phyloP scores from a whole-genome alignment of 2,797 vertebrate genomes.

The Manis crassicaudata region DNA sequence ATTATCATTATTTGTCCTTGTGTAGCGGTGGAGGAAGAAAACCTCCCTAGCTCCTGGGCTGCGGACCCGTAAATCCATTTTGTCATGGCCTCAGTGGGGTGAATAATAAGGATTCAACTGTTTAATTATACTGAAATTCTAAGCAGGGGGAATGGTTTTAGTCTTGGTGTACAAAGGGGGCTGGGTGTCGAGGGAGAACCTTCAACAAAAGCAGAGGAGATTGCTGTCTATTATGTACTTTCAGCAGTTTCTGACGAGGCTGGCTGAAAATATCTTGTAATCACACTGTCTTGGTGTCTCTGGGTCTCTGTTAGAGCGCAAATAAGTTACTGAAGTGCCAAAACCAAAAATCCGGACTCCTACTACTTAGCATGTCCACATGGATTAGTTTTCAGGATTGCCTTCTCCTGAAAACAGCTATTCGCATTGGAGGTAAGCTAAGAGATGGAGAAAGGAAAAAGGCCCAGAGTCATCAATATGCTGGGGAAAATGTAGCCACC shows the following conservation, averaged over 20 bases:
- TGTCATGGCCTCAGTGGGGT: neutral
- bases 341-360: neutral
- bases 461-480: neutral
- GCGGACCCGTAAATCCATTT: neutral
- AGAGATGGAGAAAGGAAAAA: neutral
- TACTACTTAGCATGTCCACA: neutral
- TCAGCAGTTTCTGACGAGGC: neutral
- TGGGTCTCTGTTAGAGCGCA: neutral
- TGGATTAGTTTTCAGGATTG: neutral
- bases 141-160: neutral
- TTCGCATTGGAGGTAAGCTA: neutral
- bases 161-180: neutral
- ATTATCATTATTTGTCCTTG: neutral
- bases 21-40: neutral
- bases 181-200: neutral
- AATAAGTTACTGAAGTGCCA: neutral
- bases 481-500: neutral
- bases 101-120: neutral
- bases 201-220: neutral
- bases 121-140: slow-evolving; percentile 11
- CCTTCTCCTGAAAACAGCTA: slow-evolving; percentile 10
- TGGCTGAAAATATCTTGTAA: neutral
- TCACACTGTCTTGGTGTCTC: neutral
- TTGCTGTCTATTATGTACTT: neutral
- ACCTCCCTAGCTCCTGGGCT: neutral